phyloP scores from a whole-genome alignment of 2,113 vertebrate genomes.

The Siniperca knerii region DNA sequence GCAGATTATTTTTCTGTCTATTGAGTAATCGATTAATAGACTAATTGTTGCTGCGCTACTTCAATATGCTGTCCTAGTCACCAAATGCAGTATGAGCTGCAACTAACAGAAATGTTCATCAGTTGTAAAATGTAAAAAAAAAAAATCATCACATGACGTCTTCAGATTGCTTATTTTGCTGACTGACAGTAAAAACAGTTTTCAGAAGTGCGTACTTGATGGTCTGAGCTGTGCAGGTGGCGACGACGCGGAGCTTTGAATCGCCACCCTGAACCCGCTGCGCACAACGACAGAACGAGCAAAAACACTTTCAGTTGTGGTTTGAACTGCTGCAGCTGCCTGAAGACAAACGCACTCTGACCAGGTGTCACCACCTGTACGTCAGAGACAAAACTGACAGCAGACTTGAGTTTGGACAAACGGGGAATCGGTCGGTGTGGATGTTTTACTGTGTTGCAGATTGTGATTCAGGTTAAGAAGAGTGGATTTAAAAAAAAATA shows the following conservation, averaged over 20 bases:
- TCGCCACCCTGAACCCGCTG: neutral
- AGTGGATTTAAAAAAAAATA: neutral
- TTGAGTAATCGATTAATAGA: too few relatives aligned
- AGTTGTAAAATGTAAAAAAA: too few relatives aligned
- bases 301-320: neutral
- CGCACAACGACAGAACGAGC: neutral
- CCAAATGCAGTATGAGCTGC: too few relatives aligned
- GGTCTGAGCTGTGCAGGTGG: neutral
- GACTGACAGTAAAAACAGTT: neutral
- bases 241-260: neutral
- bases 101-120: too few relatives aligned
- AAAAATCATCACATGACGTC: too few relatives aligned
- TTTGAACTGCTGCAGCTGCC: neutral
- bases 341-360: neutral
- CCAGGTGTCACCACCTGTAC: neutral
- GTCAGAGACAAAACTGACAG: neutral
- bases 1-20: too few relatives aligned
- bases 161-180: neutral
- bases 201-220: neutral
- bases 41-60: too few relatives aligned
- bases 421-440: neutral
- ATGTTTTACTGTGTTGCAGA: neutral
- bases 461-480: neutral
- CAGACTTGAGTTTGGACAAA: neutral
- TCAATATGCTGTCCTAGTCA: too few relatives aligned